Evolutionary conservation across 2,888 invertebrate species (phyloP), one percentile per base, ranked within the genome.

Genomic region (Gerosis bhagava): DNA sequence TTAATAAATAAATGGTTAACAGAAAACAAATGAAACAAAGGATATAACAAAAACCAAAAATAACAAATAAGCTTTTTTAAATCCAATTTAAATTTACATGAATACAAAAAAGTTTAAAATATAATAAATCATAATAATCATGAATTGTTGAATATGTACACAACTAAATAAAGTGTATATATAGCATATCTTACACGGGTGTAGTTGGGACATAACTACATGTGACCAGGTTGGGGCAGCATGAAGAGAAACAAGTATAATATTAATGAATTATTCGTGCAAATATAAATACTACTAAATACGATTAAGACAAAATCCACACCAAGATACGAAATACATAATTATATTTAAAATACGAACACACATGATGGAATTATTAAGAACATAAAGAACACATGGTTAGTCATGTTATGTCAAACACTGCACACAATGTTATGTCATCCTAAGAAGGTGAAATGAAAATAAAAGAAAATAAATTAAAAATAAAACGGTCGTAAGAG

Each of bases 171-270:
- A 32, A 24, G 3, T 62, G 56, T 60, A 60, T 66, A 58, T 57
- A 48, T 60, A 56, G 57, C 66, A 67, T 71, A 64, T 84, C 92
- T 92, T 92, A 92, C 92, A 92, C 91, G 89, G 92, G 92, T 70
- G 92, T 92, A 78, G 91, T 90, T 78, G 89, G 88, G 70, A 89
- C 77, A 83, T 89, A 89, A 75, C 89, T 89, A 83, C 62, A 71
- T 66, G 81, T 77, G 78, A 74, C 75, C 79, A 67, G 67, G 59
- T 60, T 69, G 65, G 73, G 80, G 89, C 87, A 90, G 89, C 90
- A 87, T 90, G 82, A 70, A 77, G 71, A 73, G 72, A 73, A 63
- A 77, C 53, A 70, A 71, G 62, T 65, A 58, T 59, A 55, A 44
- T 62, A 69, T 79, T 77, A 80, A 77, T 80, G 45, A 36, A 39